Evolutionary conservation across 2,113 vertebrate genomes (phyloP), one percentile per base, ranked within the genome.

Genomic region (Corydoras sp.): DNA sequence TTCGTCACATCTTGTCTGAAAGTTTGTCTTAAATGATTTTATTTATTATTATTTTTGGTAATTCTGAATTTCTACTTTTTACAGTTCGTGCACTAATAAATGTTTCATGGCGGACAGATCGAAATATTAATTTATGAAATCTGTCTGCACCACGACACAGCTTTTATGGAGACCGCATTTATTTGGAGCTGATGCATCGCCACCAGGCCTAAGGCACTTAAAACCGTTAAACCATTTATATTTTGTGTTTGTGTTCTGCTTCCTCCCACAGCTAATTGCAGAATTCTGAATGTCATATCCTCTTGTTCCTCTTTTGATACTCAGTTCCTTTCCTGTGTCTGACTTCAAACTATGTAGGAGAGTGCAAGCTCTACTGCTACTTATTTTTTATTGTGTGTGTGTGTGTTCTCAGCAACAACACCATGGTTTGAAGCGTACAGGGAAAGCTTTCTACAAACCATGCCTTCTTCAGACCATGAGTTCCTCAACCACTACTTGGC

Each of bases 401-500:
- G 77, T 69, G 79, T 89, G 58, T 66, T 90, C 91, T 58, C 78
- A 99, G 97, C 93, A 63, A 98, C 95, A 74, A 98, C 97, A 10
- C 93, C 97, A 43, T 99, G 97, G 97, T 99, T 98, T 85, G 97
- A 99, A 77, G 89, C 92, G 75, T 99, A 99, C 77, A 90, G 96
- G 85, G 96, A 99, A 71, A 95, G 86, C 77, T 98, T 99, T 88
- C 89, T 99, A 79, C 95, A 97, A 85, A 93, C 89, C 0, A 95
- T 97, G 94, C 93, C 95, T 65, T 90, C 94, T 11, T 93, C 94
- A 2, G 97, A 99, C 74, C 97, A 99, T 1, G 97, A 99, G 83
- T 99, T 98, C 81, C 87, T 98, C 85, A 96, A 93, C 83, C 94
- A 99, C 88, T 98, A 97, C 83, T 88, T 99, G 77, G 97, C 97